Evolutionary conservation across 2,888 invertebrate species (phyloP), one percentile per base, ranked within the genome.

Genomic region (Gibbula magus): DNA sequence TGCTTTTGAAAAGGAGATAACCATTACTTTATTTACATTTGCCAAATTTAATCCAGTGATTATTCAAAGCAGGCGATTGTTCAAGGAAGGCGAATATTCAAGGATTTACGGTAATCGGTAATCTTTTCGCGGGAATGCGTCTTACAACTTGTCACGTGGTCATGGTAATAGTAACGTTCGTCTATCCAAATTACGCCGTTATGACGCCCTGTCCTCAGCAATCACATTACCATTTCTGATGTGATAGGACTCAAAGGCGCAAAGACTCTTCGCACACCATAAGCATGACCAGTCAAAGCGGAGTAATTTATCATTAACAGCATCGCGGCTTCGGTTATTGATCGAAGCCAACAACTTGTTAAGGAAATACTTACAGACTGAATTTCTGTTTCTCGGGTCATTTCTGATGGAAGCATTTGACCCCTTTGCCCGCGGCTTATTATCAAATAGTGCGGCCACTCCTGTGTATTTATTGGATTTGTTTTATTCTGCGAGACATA

Each of bases 171-270:
- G 45, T 45, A 45, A 45, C 45, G 13, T 45, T 45, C 13, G 10
- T 45, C 45, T 45, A 10, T 45, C 45, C 45, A 45, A 10, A 45
- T 45, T 45, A 45, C 45, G 45, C 45, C 45, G 5, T 45, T 45
- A 45, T 45, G 45, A 45, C 45, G 8, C 8, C 45, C 45, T 45
- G 45, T 45, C 35, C 39, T 35, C 39, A 32, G 20, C 13, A 70
- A 70, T 32, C 35, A 70, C 32, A 70, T 70, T 70, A 35, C 20
- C 70, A 70, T 70, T 70, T 70, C 70, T 32, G 35, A n/a, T 35
- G 70, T 70, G 70, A 35, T 20, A 35, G 29, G 16, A n/a, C 39
- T 32, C 35, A 18, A n/a, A 35, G 39, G 70, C 20, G 70, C 29
- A 39, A 70, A 70, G 56, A n/a, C 70, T 39, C 29, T 70, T 70